Conservation (phyloP, 2,888 invertebrate species). For the Drosophila lutescens region DNA sequence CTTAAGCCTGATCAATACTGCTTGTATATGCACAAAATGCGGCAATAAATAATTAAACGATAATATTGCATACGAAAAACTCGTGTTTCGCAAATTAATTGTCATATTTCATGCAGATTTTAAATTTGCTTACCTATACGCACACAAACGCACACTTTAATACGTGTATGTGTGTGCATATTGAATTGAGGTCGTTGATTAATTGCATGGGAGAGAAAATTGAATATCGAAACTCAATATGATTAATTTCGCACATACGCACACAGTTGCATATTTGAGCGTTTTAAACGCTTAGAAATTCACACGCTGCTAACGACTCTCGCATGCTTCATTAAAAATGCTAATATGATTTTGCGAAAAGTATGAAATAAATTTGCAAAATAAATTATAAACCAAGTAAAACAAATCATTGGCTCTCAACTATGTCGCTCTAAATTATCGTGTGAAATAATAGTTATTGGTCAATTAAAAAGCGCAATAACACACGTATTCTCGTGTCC, state of each 20-base stretch:
- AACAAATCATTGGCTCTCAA: slow-evolving; percentile 7
- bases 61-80: slow-evolving; percentile 28
- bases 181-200: slow-evolving; percentile 48
- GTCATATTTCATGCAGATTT: slow-evolving; percentile 49
- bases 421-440: slow-evolving; percentile 7
- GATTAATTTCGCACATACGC: slow-evolving; percentile 31
- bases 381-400: slow-evolving; percentile 14
- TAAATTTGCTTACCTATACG: slow-evolving; percentile 30
- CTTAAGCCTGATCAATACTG: slow-evolving; percentile 39
- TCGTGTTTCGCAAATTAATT: slow-evolving; percentile 44
- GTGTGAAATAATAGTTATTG: slow-evolving; percentile 21
- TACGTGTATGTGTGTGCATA: slow-evolving; percentile 13
- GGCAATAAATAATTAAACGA: slow-evolving; percentile 46
- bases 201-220: slow-evolving; percentile 45
- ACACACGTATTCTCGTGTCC: slow-evolving; percentile 5
- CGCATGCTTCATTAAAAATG: slow-evolving; percentile 10
- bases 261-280: background rate
- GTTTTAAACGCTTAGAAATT: slow-evolving; percentile 24
- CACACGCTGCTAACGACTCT: slow-evolving; percentile 6
- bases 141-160: slow-evolving; percentile 5
- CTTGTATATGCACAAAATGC: slow-evolving; percentile 29
- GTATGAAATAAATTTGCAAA: slow-evolving; percentile 3
- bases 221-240: slow-evolving; percentile 44
- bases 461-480: slow-evolving; percentile 48
- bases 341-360: slow-evolving; percentile 2